Conservation (phyloP, 2,888 invertebrate genomes). For the Drosophila rubida region DNA sequence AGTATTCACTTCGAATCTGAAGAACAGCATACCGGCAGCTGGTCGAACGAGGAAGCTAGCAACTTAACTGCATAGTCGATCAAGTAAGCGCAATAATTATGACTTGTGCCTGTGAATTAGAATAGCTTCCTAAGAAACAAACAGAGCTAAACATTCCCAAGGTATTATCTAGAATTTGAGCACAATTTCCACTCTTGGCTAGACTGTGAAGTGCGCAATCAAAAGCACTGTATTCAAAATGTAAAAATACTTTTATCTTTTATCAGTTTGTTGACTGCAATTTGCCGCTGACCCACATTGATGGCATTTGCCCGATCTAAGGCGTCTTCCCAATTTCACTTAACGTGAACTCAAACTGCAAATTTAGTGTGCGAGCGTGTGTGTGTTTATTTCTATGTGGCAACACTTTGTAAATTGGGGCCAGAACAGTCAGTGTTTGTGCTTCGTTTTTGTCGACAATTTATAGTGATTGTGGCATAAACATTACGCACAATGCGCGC, state of each 20-base stretch:
- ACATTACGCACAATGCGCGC: conserved; percentile 61
- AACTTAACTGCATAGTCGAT: not conserved
- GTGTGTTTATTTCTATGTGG: conserved; percentile 1
- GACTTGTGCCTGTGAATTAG: too few species aligned
- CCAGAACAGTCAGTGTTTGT: conserved; percentile 2
- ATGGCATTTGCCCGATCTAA: not conserved
- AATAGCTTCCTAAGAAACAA: too few species aligned
- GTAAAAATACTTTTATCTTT: conserved; percentile 6
- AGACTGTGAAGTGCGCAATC: not conserved
- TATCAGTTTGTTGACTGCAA: conserved; percentile 3
- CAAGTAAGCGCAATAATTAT: too few species aligned
- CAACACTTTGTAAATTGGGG: conserved; percentile 34
- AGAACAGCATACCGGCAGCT: not conserved
- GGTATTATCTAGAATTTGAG: not conserved
- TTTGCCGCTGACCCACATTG: conserved; percentile 10
- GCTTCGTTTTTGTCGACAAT: conserved; percentile 18
- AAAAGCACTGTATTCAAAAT: not conserved
- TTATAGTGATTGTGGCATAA: conserved; percentile 44
- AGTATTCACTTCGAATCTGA: conserved; percentile 7
- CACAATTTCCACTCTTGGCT: not conserved
- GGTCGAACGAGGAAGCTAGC: not conserved
- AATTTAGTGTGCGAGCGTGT: conserved; percentile 5
- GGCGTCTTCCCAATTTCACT: conserved; percentile 4
- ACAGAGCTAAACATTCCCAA: not conserved
- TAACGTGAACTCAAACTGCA: conserved; percentile 13